Conservation (phyloP, 2,888 invertebrate genomes). For the Stegana nigrithorax region DNA sequence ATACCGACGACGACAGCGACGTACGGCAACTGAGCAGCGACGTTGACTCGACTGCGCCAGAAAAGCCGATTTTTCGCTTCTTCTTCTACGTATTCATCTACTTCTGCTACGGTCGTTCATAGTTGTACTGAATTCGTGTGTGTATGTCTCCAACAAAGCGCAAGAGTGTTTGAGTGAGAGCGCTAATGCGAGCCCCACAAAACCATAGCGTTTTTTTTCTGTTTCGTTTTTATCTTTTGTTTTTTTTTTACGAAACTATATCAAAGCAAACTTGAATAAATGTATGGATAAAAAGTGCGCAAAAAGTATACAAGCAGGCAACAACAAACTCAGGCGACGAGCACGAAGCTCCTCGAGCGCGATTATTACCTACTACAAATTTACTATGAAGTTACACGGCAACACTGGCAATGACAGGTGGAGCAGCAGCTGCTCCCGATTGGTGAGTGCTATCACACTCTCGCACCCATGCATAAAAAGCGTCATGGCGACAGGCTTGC, state of each 20-base stretch:
- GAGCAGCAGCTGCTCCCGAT: slow-evolving; percentile 10
- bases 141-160: slow-evolving; percentile 5
- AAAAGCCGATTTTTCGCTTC: slow-evolving; percentile 34
- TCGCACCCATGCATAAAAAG: no score
- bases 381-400: not conserved
- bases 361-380: not conserved
- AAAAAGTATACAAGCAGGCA: slow-evolving; percentile 38
- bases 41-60: slow-evolving; percentile 32
- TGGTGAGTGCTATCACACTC: no score
- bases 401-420: slow-evolving; percentile 12
- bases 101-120: slow-evolving; percentile 3
- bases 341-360: not conserved
- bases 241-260: slow-evolving; percentile 34
- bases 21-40: slow-evolving; percentile 53
- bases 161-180: slow-evolving; percentile 28
- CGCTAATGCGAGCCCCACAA: slow-evolving; percentile 39
- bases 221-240: slow-evolving; percentile 12
- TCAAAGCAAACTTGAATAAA: slow-evolving; percentile 40
- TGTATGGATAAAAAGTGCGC: slow-evolving; percentile 7
- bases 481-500: no score
- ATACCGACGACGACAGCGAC: slow-evolving; percentile 53
- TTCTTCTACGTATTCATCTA: not conserved
- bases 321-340: slow-evolving; percentile 4
- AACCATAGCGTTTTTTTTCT: slow-evolving; percentile 13
- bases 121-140: slow-evolving; percentile 27